Conservation (phyloP, 2,113 vertebrate species). For the Lethenteron camtschaticum region DNA sequence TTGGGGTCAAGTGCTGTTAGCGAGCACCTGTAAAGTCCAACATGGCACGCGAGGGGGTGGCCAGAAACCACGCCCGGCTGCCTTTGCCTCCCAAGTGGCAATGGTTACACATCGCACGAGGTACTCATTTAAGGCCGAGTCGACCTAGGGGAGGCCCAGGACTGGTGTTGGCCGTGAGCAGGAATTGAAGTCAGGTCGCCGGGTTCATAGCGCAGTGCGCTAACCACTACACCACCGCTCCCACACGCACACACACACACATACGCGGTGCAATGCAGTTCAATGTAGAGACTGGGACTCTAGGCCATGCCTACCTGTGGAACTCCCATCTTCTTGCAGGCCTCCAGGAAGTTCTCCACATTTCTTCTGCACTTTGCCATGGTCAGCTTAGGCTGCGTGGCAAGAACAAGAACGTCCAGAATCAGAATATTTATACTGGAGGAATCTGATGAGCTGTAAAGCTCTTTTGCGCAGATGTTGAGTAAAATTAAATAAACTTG, state of each 20-base stretch:
- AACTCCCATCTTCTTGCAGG: slow-evolving; percentile 73
- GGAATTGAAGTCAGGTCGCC: background rate
- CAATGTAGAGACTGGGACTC: background rate
- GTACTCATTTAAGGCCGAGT: background rate
- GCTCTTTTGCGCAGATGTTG: too few species aligned
- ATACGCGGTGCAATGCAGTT: background rate
- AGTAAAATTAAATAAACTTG: too few species aligned
- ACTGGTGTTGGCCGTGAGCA: background rate
- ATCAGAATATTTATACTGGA: too few species aligned
- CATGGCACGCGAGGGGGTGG: too few species aligned
- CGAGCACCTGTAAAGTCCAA: too few species aligned
- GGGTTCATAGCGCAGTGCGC: slow-evolving; percentile 11
- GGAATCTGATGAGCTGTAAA: too few species aligned
- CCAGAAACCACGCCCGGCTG: too few species aligned
- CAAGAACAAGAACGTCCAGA: too few species aligned
- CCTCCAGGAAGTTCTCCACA: slow-evolving; percentile 86
- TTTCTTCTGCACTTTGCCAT: slow-evolving; percentile 96
- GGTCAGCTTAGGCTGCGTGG: slow-evolving; percentile 63
- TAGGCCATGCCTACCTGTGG: slow-evolving; percentile 44
- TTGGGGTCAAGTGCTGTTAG: too few species aligned
- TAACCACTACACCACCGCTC: slow-evolving; percentile 21
- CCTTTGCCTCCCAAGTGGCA: background rate
- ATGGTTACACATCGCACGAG: background rate
- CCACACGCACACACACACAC: slow-evolving; percentile 9
- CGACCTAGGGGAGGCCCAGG: background rate